Evolutionary conservation across 2,113 vertebrate genomes (phyloP).

Genomic region (Aphelocoma coerulescens): DNA sequence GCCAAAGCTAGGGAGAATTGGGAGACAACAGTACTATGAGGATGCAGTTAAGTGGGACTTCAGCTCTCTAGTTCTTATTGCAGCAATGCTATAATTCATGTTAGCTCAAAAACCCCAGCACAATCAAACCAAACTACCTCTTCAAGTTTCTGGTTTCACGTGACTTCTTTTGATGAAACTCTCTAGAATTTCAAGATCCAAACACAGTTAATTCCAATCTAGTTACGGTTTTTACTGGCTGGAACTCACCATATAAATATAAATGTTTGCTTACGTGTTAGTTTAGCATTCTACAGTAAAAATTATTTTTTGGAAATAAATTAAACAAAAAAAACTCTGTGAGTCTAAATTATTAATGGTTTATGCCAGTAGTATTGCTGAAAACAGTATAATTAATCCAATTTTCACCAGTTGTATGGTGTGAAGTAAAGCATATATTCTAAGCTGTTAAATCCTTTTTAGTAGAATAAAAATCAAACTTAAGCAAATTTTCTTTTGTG

Average conservation of each 20-base stretch:
- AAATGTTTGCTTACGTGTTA: not conserved
- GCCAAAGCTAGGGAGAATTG: not conserved
- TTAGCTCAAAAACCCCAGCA: not conserved
- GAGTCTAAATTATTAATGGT: not conserved
- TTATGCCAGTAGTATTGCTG: not conserved
- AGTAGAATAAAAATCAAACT: constrained; percentile 41
- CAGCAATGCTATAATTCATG: not conserved
- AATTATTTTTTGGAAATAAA: not conserved
- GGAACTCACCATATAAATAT: not conserved
- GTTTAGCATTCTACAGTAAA: constrained; percentile 4
- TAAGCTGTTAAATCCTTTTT: constrained; percentile 27
- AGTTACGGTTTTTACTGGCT: not conserved
- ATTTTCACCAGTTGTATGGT: not conserved
- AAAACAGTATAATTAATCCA: constrained; percentile 4
- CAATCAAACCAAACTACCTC: not conserved
- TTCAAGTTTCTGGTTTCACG: not conserved
- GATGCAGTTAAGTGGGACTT: not conserved
- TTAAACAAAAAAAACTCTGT: constrained; percentile 8
- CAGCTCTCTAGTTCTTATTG: not conserved
- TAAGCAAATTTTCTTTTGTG: constrained; percentile 37
- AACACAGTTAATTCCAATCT: not conserved
- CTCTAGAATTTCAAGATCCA: not conserved
- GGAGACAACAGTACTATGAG: not conserved
- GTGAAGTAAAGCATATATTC: constrained; percentile 11
- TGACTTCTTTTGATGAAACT: not conserved